Evolutionary conservation across 1,140 invertebrate genomes (phyloP), one percentile per base, ranked within the genome.

Genomic region (Monomorium pharaonis): DNA sequence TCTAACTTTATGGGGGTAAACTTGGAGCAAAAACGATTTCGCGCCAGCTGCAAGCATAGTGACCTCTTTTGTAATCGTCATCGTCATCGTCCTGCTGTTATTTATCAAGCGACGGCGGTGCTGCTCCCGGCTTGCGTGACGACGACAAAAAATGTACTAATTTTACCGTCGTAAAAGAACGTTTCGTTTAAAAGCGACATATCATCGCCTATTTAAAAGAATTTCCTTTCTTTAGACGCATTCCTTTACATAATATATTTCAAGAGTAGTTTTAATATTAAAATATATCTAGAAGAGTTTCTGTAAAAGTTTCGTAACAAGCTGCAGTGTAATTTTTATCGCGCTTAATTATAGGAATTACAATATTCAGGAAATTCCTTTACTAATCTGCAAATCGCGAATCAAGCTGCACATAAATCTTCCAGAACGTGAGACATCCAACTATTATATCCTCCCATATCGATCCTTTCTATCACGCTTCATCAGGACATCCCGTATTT

Each of bases 61-160:
- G 21, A 33, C 37, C 62, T 37, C 51, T n/a, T 33, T 62, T 42
- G 37, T 56, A 58, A 27, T 74, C 51, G 37, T 81, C 49, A 70
- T 81, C 37, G 65, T 80, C 77, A 80, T 80, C 77, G 69, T 80
- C 51, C 21, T n/a, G 27, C n/a, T 60, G 27, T 83, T 83, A 74
- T 83, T 83, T 72, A 58, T 83, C 78, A 74, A 74, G 42, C 30
- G 56, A 44, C 9, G 24, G 24, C 27, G 24, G 24, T 7, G 37
- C 27, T 60, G n/a, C 47, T 42, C 37, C n/a, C 3, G 30, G 16
- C 37, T 72, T 12, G 54, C 51, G 18, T 47, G 65, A 58, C 51
- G 18, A 30, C 12, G 16, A 21, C n/a, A n/a, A 33, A 83, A 72
- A 24, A 58, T 33, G 44, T 74, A 44, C 51, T 42, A 60, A 58